phyloP scores from a whole-genome alignment of 2,113 vertebrate genomes.

The Fulmarus glacialis region DNA sequence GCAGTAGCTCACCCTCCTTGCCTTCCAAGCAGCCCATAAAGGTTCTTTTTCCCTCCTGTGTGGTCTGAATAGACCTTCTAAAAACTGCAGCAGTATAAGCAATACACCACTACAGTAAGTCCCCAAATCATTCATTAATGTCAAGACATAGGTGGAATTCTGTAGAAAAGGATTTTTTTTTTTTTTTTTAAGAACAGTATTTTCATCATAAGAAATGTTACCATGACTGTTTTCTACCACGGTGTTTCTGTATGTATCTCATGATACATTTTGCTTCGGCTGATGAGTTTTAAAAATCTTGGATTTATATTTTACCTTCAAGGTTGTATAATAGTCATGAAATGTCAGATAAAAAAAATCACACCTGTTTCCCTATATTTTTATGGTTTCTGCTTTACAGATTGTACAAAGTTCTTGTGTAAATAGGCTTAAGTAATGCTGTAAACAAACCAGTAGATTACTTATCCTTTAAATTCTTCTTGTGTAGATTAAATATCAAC shows the following conservation, averaged over 20 bases:
- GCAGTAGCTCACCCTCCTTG: not conserved
- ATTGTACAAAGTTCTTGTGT: not conserved
- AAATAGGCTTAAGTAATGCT: not conserved
- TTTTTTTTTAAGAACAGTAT: not conserved
- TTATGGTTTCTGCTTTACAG: not conserved
- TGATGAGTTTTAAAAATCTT: not conserved
- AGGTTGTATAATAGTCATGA: not conserved
- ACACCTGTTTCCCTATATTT: not conserved
- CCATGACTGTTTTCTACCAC: not conserved
- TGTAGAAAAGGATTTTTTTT: not conserved
- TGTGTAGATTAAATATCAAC: conserved; percentile 34
- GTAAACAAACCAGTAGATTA: not conserved
- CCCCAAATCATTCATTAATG: not conserved
- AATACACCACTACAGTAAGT: not conserved
- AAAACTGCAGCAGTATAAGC: not conserved
- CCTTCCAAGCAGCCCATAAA: not conserved
- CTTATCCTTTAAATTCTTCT: conserved; percentile 26
- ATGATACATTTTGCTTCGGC: not conserved
- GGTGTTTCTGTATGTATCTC: not conserved
- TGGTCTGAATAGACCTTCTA: not conserved
- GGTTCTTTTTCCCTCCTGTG: not conserved
- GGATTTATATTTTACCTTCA: not conserved
- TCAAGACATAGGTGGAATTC: not conserved
- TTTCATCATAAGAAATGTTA: not conserved
- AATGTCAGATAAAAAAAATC: not conserved